Percentiles rank a stretch among this genome's conserved stretches.
Evolutionary conservation across 2,888 invertebrate species (phyloP).

Genomic region (Acrobasis consociella): DNA sequence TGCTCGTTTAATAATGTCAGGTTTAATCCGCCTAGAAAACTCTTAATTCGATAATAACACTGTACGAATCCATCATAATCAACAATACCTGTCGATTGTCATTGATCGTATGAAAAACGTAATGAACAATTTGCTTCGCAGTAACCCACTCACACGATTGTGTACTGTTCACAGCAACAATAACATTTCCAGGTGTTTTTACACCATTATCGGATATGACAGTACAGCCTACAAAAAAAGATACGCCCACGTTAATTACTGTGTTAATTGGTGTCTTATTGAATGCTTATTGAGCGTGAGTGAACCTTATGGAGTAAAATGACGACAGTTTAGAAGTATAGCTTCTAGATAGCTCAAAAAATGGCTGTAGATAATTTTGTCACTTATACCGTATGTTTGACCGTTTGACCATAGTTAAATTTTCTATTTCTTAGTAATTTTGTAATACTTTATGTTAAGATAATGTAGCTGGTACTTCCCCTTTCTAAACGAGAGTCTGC

Average conservation of each 20-base stretch:
- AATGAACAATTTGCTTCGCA: conserved; percentile 17
- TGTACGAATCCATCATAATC: background rate
- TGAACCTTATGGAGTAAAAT: background rate
- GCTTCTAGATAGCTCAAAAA: no score
- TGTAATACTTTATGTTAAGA: no score
- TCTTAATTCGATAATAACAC: background rate
- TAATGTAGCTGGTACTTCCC: no score
- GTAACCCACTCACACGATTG: conserved; percentile 19
- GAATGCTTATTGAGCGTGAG: conserved; percentile 30
- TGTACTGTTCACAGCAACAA: conserved; percentile 11
- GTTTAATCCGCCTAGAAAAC: background rate
- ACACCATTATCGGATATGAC: conserved; percentile 18
- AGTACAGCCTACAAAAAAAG: conserved; percentile 16
- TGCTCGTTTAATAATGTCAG: no score
- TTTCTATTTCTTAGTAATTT: no score
- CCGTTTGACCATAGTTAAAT: no score
- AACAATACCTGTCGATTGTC: conserved; percentile 1
- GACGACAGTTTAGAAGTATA: conserved; percentile 23
- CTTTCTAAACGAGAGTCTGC: no score
- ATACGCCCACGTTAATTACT: conserved; percentile 16
- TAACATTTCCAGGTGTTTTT: conserved; percentile 11
- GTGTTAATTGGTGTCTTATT: conserved; percentile 27
- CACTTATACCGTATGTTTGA: no score
- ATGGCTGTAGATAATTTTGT: no score
- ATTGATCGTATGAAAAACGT: conserved; percentile 17